Evolutionary conservation across 2,113 vertebrate genomes (phyloP).

Genomic region (Suncus etruscus): DNA sequence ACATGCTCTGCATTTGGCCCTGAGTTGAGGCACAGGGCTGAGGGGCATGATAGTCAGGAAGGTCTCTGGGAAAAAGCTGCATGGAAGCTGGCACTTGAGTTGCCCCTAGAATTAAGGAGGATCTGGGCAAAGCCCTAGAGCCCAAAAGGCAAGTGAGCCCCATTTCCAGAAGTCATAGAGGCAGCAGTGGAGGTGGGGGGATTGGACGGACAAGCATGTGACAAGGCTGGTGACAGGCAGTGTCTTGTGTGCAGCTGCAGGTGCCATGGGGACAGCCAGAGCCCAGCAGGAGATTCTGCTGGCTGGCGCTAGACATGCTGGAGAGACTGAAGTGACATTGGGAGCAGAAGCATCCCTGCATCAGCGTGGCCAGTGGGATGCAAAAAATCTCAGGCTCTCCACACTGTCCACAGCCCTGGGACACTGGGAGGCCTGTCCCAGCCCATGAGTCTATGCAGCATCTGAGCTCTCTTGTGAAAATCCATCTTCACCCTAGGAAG

Average conservation of each 20-base stretch:
- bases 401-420: not conserved
- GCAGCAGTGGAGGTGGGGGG: too few species aligned
- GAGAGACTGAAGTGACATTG: too few species aligned
- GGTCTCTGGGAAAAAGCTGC: not conserved
- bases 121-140: too few species aligned
- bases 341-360: too few species aligned
- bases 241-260: not conserved
- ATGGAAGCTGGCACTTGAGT: not conserved
- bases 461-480: slow-evolving; percentile 61
- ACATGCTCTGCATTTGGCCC: too few species aligned
- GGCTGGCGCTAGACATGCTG: too few species aligned
- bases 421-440: not conserved
- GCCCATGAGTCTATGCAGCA: not conserved
- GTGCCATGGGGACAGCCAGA: too few species aligned
- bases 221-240: not conserved
- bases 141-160: too few species aligned
- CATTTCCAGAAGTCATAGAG: too few species aligned
- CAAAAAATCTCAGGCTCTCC: not conserved
- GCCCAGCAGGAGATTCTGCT: not conserved
- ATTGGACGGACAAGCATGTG: too few species aligned
- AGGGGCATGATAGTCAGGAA: not conserved
- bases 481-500: not conserved
- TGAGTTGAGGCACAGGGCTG: too few species aligned
- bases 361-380: not conserved
- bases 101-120: too few species aligned